phyloP scores from a whole-genome alignment of 2,888 invertebrate genomes.

The Erpobdella octoculata region DNA sequence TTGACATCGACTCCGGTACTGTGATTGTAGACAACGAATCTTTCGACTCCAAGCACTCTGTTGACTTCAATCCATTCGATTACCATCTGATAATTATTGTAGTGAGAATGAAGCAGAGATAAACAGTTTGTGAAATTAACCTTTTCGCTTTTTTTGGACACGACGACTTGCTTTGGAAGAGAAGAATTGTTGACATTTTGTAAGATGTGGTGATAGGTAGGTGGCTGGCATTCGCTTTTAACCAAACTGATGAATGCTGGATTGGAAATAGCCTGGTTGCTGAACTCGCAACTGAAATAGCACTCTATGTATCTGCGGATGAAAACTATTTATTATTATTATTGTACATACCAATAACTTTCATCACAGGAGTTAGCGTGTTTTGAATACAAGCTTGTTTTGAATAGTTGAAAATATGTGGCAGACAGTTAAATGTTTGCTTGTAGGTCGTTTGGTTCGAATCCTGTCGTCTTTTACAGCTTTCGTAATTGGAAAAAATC shows the following conservation, averaged over 20 bases:
- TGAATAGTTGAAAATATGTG: too few relatives aligned
- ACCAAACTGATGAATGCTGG: not conserved
- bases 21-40: conserved; percentile 36
- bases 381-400: too few relatives aligned
- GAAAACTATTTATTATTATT: too few relatives aligned
- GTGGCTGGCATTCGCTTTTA: not conserved
- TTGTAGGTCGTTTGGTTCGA: too few relatives aligned
- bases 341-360: too few relatives aligned
- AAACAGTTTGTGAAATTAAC: conserved; percentile 34
- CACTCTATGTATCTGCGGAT: not conserved
- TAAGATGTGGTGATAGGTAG: not conserved
- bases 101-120: conserved; percentile 33
- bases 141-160: not conserved
- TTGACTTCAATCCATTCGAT: conserved; percentile 35
- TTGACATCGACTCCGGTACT: conserved; percentile 23
- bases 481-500: too few relatives aligned
- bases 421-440: too few relatives aligned
- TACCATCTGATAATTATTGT: conserved; percentile 28
- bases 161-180: not conserved
- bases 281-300: not conserved
- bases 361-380: too few relatives aligned
- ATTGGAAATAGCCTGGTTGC: not conserved
- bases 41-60: conserved; percentile 36
- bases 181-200: not conserved
- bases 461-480: too few relatives aligned